Evolutionary conservation across 2,797 vertebrate species (phyloP).

Genomic region (Mus caroli): DNA sequence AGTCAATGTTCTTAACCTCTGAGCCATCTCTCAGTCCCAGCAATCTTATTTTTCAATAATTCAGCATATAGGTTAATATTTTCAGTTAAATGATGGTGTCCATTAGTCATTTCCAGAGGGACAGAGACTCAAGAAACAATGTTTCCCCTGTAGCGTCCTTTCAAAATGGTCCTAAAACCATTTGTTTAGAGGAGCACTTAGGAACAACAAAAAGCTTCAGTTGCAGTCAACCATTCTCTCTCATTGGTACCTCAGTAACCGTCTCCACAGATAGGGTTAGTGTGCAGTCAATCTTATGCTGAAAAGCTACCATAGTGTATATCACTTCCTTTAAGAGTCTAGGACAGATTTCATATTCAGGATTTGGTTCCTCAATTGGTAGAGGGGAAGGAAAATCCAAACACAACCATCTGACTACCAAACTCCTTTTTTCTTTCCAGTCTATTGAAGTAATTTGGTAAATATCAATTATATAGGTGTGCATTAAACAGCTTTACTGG

Average conservation of each 20-base stretch:
- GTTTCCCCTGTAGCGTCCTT: background rate
- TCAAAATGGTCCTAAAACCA: background rate
- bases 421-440: constrained; percentile 25
- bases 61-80: constrained; percentile 26
- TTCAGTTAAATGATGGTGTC: background rate
- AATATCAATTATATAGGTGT: constrained; percentile 2
- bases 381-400: background rate
- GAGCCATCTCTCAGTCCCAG: background rate
- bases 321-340: constrained; percentile 14
- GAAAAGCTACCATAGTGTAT: background rate
- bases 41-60: background rate
- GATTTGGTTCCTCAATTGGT: background rate
- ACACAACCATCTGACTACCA: background rate
- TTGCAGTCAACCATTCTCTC: background rate
- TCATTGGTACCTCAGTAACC: background rate
- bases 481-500: background rate
- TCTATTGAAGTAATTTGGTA: background rate
- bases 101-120: constrained; percentile 18
- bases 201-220: background rate
- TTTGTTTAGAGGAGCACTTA: constrained; percentile 18
- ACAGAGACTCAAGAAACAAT: constrained; percentile 1
- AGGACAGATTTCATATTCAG: constrained; percentile 5
- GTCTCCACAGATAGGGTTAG: background rate
- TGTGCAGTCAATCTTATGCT: background rate
- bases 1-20: no score